A percentile compares a stretch with the other conserved stretches of the same genome.
Conservation (phyloP, 1,140 invertebrate species). For the Melitaea cinxia region DNA sequence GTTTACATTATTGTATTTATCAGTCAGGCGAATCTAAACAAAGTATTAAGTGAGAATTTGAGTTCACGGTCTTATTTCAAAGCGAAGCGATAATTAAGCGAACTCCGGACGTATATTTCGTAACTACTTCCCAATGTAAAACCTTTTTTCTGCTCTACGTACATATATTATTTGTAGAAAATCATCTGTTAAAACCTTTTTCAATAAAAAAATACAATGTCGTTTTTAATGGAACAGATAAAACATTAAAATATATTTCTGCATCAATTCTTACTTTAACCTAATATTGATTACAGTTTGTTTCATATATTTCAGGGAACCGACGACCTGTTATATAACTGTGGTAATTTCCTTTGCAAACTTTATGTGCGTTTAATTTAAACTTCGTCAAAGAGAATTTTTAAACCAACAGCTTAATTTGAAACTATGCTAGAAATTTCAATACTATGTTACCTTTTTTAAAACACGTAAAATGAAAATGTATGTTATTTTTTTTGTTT, state of each 20-base stretch:
- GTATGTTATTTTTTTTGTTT: too few species aligned
- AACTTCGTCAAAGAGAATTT: slow-evolving; percentile 2
- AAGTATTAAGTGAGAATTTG: slow-evolving; percentile 5
- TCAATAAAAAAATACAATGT: too few species aligned
- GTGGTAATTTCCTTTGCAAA: slow-evolving; percentile 23
- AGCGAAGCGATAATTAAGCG: neutral
- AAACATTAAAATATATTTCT: neutral
- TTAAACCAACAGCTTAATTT: neutral
- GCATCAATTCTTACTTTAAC: neutral
- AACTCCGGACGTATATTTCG: neutral
- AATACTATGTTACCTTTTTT: neutral
- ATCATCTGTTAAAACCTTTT: too few species aligned
- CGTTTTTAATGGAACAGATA: too few species aligned
- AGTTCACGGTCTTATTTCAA: slow-evolving; percentile 5
- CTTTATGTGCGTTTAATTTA: slow-evolving; percentile 15
- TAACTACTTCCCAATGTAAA: neutral
- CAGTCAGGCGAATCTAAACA: slow-evolving; percentile 36
- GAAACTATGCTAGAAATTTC: neutral
- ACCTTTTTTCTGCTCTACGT: too few species aligned
- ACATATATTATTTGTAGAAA: too few species aligned
- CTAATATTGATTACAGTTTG: neutral
- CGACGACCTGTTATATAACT: slow-evolving; percentile 23
- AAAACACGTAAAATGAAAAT: neutral
- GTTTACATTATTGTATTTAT: slow-evolving; percentile 42
- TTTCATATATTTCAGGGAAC: slow-evolving; percentile 4